phyloP scores from a whole-genome alignment of 2,113 vertebrate species.

The Oryzias woworae region DNA sequence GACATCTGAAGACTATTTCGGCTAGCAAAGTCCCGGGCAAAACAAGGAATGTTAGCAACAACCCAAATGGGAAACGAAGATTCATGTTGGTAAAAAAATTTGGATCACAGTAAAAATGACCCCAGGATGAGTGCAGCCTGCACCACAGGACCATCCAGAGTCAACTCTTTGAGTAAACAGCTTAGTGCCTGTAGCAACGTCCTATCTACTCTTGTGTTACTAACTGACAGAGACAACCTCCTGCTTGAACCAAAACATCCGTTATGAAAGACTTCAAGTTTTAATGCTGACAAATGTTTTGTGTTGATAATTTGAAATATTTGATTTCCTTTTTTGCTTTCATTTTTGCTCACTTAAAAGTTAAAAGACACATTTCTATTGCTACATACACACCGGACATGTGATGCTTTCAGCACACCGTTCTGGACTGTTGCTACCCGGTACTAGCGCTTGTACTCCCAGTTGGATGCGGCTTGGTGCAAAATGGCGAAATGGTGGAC shows the following conservation, averaged over 20 bases:
- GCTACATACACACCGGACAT: too few species aligned
- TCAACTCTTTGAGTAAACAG: constrained; percentile 61
- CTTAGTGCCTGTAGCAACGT: constrained; percentile 59
- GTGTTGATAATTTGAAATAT: neutral
- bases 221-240: constrained; percentile 1
- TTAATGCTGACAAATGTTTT: neutral
- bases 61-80: constrained; percentile 29
- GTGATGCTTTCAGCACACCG: too few species aligned
- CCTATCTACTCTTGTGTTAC: constrained; percentile 72
- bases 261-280: neutral
- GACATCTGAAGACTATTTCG: constrained; percentile 88
- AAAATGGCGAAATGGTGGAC: too few species aligned
- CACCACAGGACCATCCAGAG: constrained; percentile 25
- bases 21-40: constrained; percentile 42
- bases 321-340: neutral
- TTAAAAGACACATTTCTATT: too few species aligned
- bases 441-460: too few species aligned
- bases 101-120: constrained; percentile 15
- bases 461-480: too few species aligned
- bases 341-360: neutral
- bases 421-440: too few species aligned
- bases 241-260: neutral
- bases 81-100: constrained; percentile 47
- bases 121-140: constrained; percentile 18
- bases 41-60: constrained; percentile 52